Evolutionary conservation across 1,140 invertebrate genomes (phyloP), one percentile per base, ranked within the genome.

Genomic region (Nixonia krombeini): DNA sequence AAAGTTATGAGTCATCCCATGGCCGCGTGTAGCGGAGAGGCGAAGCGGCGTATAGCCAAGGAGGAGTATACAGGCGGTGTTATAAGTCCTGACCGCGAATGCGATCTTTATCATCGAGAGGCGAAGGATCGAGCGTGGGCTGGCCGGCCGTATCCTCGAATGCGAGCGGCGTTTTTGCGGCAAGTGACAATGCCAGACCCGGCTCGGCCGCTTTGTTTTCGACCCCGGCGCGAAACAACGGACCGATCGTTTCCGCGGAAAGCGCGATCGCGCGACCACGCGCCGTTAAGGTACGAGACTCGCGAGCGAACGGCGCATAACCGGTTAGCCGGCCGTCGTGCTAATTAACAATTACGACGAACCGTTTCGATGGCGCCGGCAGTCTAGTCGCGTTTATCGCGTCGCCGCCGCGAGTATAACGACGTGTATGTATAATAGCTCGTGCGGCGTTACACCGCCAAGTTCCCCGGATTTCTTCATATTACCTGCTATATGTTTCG

Each of bases 271-370:
- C 46, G 47, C 53, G 55, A 53, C 49, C 49, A 16, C 23, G 28
- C 15, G 45, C 13, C 57, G 57, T 68, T 66, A 66, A 66, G 58
- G 59, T 55, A 55, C 44, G 50, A 59, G 59, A 65, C 42, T 47
- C 29, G 52, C 59, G 55, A 38, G 51, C 51, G 44, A 56, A 41
- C 31, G 37, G 53, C 47, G 53, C 37, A 65, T 58, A 68, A 68
- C 57, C 64, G 52, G 64, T 67, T 53, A 42, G 47, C 51, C 15
- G 33, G 53, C 40, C 38, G 53, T 53, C 49, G 31, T 64, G 68
- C 61, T 76, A 76, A 78, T 78, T 76, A 78, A 75, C 73, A 75
- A 75, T 78, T 70, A 74, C 75, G 49, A 68, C 35, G 74, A 71
- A 73, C 62, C 65, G 61, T 70, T 76, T 29, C 53, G 53, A 51